Conservation (phyloP, 2,888 invertebrate genomes). For the Xestoiulus laeticollis region DNA sequence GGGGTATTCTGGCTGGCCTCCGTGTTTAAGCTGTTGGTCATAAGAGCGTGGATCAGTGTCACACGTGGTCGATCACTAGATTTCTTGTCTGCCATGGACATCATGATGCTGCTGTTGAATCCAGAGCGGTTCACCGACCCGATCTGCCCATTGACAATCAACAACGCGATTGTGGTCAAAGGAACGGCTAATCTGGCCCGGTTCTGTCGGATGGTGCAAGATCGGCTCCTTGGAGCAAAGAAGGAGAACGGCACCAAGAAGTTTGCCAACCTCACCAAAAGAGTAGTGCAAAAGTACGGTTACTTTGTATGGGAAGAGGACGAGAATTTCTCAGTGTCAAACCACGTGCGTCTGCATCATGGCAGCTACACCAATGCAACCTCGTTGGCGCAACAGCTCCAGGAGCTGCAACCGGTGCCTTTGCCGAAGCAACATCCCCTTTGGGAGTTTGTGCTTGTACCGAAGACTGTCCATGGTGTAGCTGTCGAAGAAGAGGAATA, state of each 20-base stretch:
- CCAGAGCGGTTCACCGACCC: not conserved
- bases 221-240: not conserved
- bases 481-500: not conserved
- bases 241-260: not conserved
- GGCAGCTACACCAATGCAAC: not conserved
- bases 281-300: not conserved
- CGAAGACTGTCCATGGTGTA: not conserved
- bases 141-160: not conserved
- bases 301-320: conserved; percentile 31
- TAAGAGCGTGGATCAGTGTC: not conserved
- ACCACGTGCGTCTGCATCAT: not conserved
- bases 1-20: not conserved
- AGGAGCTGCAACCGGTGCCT: not conserved
- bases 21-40: not conserved
- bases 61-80: not conserved
- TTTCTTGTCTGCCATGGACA: not conserved
- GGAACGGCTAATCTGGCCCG: not conserved
- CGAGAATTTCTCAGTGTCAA: not conserved
- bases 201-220: not conserved
- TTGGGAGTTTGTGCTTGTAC: not conserved
- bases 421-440: not conserved
- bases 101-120: not conserved
- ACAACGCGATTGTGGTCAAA: not conserved
- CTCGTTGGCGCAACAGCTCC: not conserved
- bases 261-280: not conserved